Conservation (phyloP, 1,140 invertebrate genomes). For the Hestina assimilis region DNA sequence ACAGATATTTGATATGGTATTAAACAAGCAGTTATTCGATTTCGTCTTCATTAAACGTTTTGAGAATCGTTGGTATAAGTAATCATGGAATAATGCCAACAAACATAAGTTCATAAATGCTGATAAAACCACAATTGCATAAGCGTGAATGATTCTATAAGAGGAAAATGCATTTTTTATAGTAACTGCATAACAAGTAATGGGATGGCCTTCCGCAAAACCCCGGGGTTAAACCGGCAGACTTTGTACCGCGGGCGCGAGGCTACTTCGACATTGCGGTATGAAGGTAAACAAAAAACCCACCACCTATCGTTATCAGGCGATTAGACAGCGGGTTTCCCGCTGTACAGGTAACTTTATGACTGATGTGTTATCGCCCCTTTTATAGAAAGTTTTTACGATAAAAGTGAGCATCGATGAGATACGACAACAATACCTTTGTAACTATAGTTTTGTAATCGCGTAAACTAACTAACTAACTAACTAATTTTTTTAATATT, state of each 20-base stretch:
- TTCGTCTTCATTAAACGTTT: too few species aligned
- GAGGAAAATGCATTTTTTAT: background rate
- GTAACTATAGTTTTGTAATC: too few species aligned
- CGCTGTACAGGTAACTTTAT: conserved; percentile 5
- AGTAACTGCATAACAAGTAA: background rate
- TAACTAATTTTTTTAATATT: too few species aligned
- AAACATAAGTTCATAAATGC: too few species aligned
- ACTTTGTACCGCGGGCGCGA: conserved; percentile 3
- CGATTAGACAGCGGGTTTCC: conserved; percentile 43
- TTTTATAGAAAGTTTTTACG: conserved; percentile 1
- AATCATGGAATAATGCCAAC: background rate
- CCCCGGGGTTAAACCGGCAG: background rate
- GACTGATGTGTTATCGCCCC: conserved; percentile 10
- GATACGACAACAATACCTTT: too few species aligned
- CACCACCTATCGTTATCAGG: conserved; percentile 32
- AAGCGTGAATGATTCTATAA: background rate
- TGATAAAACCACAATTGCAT: background rate
- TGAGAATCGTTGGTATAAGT: too few species aligned
- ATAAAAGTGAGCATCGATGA: too few species aligned
- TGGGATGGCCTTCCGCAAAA: background rate
- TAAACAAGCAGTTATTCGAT: too few species aligned
- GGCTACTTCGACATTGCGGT: background rate
- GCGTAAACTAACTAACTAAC: too few species aligned
- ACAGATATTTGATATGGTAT: too few species aligned
- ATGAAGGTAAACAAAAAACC: conserved; percentile 29